Base-by-base conservation (phyloP, 92 coral and sea anemone species). In the Heteractis magnifica region DNA sequence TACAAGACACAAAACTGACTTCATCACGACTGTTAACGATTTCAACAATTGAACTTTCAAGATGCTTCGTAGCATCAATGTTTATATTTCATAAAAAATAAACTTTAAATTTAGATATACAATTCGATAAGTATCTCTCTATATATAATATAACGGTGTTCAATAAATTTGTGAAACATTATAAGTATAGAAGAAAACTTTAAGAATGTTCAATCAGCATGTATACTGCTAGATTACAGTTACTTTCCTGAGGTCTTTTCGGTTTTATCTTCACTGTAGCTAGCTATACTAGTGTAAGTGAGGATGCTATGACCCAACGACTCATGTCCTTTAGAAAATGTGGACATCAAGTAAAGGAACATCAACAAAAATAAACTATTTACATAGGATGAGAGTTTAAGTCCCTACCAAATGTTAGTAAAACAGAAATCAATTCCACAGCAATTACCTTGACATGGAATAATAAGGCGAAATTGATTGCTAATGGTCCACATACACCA, bases 401-500 rank as follows among this genome's bases (percentile, higher is more conserved):
- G 71, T 16, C 76, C 65, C 41, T 16, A 10, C 52, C 75, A 80
- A 80, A 58, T 55, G 56, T 64, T 59, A 80, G 34, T 64, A 8
- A 64, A 26, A 49, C 53, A 74, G 55, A 49, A 74, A 62, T 78
- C 87, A 87, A 83, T 87, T 72, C 81, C 77, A 72, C 56, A 52
- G 80, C 87, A 87, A 82, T 87, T 83, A 87, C 72, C 77, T 68
- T 56, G 65, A 62, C 90, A 77, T 79, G 65, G 53, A 23, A 62
- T 85, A 85, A 81, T 85, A 83, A 85, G 77, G 50, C 23, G 78
- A 85, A 72, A 84, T 82, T 52, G 83, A 79, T 84, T 74, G 78
- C 21, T 87, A 85, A 83, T 83, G 51, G 82, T 56, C 6, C 60
- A 55, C 6, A 56, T 52, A 19, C 60, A 72, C 76, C 76, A 41